Evolutionary conservation across 2,888 invertebrate species (phyloP).

Genomic region (Argynnis bischoffii): DNA sequence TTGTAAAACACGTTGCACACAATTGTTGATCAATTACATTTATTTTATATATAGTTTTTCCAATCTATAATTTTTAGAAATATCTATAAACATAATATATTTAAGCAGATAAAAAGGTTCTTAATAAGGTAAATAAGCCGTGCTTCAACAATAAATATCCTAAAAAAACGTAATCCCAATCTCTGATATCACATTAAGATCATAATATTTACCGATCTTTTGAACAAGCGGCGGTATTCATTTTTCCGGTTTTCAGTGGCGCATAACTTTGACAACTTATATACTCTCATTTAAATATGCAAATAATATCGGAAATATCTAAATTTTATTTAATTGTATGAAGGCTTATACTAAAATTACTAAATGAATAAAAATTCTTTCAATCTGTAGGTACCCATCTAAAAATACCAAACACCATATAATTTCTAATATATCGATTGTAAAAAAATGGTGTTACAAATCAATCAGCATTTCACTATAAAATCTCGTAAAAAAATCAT

Average conservation of each 20-base stretch:
- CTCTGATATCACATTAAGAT: constrained; percentile 37
- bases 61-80: too few relatives aligned
- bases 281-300: constrained; percentile 3
- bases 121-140: not conserved
- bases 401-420: not conserved
- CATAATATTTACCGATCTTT: constrained; percentile 1
- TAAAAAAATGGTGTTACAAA: not conserved
- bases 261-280: constrained; percentile 8
- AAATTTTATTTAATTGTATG: not conserved
- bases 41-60: too few relatives aligned
- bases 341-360: not conserved
- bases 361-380: too few relatives aligned
- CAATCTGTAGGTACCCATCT: not conserved
- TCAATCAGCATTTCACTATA: not conserved
- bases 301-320: not conserved
- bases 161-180: constrained; percentile 22
- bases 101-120: too few relatives aligned
- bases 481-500: constrained; percentile 38
- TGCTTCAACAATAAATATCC: constrained; percentile 2
- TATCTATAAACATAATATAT: too few relatives aligned
- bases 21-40: too few relatives aligned
- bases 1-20: not conserved
- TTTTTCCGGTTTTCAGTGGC: not conserved
- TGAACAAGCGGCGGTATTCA: not conserved
- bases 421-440: not conserved